Evolutionary conservation across 2,888 invertebrate species (phyloP).

Genomic region (Saturnia japonica): DNA sequence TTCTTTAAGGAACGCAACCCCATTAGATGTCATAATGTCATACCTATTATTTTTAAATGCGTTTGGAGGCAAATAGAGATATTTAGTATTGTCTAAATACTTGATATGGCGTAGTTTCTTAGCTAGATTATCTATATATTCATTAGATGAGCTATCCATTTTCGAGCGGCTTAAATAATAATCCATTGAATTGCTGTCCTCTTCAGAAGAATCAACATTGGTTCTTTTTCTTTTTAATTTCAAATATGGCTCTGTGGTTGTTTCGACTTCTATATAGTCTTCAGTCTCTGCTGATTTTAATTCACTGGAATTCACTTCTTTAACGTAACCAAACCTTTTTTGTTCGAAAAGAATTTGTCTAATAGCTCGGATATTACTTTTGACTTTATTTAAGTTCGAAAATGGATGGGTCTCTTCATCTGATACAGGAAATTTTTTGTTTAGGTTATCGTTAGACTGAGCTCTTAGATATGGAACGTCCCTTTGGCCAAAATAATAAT

Average conservation of each 20-base stretch:
- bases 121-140: background rate
- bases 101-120: constrained; percentile 17
- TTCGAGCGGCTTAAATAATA: constrained; percentile 41
- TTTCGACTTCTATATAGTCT: background rate
- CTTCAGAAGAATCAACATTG: constrained; percentile 9
- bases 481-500: constrained; percentile 47
- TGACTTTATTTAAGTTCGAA: constrained; percentile 26
- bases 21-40: constrained; percentile 3
- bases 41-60: background rate
- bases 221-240: constrained; percentile 12
- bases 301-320: constrained; percentile 9
- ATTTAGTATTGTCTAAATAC: background rate
- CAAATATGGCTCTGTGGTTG: background rate
- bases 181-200: constrained; percentile 35
- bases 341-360: constrained; percentile 41
- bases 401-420: constrained; percentile 32
- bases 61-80: constrained; percentile 3
- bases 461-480: constrained; percentile 8
- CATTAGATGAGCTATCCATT: constrained; percentile 10
- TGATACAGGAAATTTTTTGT: constrained; percentile 26
- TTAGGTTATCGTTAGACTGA: background rate
- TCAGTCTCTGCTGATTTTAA: constrained; percentile 9
- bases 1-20: background rate
- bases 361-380: constrained; percentile 31
- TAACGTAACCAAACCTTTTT: constrained; percentile 33